Evolutionary conservation across 2,797 vertebrate genomes (phyloP).

Genomic region (Ctenochaetus hawaiiensis): DNA sequence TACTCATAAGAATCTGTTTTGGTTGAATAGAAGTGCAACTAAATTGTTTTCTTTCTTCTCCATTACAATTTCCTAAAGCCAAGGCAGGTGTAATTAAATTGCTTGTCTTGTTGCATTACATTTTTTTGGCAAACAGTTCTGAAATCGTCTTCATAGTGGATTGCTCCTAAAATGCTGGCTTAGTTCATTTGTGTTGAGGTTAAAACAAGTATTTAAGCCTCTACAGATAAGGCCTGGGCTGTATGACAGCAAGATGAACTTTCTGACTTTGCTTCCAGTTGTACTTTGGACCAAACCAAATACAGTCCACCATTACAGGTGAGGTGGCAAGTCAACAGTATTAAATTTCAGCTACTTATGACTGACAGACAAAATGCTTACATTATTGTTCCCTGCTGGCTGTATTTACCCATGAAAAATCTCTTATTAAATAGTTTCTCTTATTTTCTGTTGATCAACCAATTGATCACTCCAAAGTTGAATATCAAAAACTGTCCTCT

Average conservation of each 20-base stretch:
- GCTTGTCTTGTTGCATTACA: neutral
- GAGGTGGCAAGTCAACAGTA: neutral
- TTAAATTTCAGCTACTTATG: neutral
- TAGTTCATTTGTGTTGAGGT: neutral
- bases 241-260: neutral
- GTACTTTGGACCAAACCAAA: neutral
- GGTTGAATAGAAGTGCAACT: neutral
- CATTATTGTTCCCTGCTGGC: neutral
- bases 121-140: neutral
- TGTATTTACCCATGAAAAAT: neutral
- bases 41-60: neutral
- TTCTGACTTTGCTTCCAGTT: conserved; percentile 3
- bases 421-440: too few species aligned
- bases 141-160: neutral
- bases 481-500: neutral
- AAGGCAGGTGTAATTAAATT: neutral
- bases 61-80: neutral
- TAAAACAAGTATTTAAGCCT: neutral
- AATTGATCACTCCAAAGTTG: neutral
- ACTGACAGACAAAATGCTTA: neutral
- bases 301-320: too few species aligned
- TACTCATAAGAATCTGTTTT: neutral
- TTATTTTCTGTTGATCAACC: neutral
- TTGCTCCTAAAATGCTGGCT: neutral
- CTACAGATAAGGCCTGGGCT: neutral